phyloP scores from a whole-genome alignment of 2,888 invertebrate species.

The Patella ulyssiponensis region DNA sequence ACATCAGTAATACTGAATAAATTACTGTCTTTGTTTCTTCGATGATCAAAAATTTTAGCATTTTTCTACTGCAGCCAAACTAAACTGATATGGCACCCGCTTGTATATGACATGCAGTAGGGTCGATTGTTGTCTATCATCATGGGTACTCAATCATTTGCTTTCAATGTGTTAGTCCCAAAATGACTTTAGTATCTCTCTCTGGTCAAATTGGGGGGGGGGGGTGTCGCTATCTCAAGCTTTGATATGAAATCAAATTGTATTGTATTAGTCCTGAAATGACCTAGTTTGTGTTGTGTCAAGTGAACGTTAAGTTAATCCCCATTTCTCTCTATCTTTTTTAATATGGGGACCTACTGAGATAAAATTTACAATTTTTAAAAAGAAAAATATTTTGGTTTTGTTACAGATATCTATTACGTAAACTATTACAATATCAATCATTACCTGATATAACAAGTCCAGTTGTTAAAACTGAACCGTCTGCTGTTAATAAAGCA shows the following conservation, averaged over 20 bases:
- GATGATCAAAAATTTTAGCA: too few relatives aligned
- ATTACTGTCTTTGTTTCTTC: too few relatives aligned
- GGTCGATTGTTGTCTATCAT: too few relatives aligned
- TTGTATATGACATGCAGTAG: too few relatives aligned
- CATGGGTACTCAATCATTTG: background rate
- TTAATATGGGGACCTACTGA: background rate
- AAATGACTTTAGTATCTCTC: background rate
- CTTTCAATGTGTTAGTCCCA: background rate
- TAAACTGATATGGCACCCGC: too few relatives aligned
- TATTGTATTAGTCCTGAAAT: too few relatives aligned
- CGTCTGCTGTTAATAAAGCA: conserved; percentile 26
- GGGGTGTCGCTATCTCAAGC: too few relatives aligned
- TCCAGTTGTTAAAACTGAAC: conserved; percentile 24
- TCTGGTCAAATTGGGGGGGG: background rate
- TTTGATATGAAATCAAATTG: too few relatives aligned
- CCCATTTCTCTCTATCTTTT: background rate
- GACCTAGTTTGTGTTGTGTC: too few relatives aligned
- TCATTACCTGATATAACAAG: conserved; percentile 55
- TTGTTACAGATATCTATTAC: conserved; percentile 78
- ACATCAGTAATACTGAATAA: too few relatives aligned
- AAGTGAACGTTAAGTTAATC: background rate
- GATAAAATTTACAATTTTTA: background rate
- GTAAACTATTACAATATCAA: conserved; percentile 77
- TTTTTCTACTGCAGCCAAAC: too few relatives aligned
- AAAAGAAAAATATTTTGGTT: background rate